These are phyloP conservation scores for Macrobrachium rosenbergii DNA, from an alignment of 1,140 invertebrate species.

Conservation along the genomic window DNA sequence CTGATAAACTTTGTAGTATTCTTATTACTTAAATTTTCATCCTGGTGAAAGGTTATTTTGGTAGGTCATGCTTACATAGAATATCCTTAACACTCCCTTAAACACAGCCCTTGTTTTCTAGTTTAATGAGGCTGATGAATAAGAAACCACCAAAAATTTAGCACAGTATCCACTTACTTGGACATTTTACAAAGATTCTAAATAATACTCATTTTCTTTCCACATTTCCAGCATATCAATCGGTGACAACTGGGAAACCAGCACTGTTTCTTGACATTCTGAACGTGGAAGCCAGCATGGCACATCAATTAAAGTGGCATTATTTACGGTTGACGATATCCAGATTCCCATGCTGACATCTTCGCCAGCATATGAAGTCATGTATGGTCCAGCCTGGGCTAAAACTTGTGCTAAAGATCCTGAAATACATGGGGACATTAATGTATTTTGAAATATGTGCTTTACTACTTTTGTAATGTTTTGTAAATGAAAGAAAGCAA, in stretches of 20 bases:
- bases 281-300: constrained; percentile 53
- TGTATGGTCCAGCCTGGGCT: not conserved
- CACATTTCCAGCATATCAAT: constrained; percentile 31
- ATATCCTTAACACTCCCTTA: too few relatives aligned
- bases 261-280: constrained; percentile 19
- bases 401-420: constrained; percentile 34
- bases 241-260: constrained; percentile 31
- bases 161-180: too few relatives aligned
- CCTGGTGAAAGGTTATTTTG: too few relatives aligned
- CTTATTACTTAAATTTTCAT: too few relatives aligned
- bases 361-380: constrained; percentile 38
- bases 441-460: not conserved
- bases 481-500: too few relatives aligned
- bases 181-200: too few relatives aligned
- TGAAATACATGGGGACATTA: not conserved
- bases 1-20: too few relatives aligned
- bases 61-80: too few relatives aligned
- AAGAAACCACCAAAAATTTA: too few relatives aligned
- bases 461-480: too few relatives aligned
- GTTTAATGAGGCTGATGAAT: too few relatives aligned
- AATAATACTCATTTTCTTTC: not conserved
- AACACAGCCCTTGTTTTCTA: too few relatives aligned
- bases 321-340: constrained; percentile 21
- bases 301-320: constrained; percentile 19
- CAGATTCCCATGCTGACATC: constrained; percentile 54